These are phyloP conservation scores for Lasioglossum figueresi DNA, from an alignment of 2,888 invertebrate species.

Conservation along the genomic window DNA sequence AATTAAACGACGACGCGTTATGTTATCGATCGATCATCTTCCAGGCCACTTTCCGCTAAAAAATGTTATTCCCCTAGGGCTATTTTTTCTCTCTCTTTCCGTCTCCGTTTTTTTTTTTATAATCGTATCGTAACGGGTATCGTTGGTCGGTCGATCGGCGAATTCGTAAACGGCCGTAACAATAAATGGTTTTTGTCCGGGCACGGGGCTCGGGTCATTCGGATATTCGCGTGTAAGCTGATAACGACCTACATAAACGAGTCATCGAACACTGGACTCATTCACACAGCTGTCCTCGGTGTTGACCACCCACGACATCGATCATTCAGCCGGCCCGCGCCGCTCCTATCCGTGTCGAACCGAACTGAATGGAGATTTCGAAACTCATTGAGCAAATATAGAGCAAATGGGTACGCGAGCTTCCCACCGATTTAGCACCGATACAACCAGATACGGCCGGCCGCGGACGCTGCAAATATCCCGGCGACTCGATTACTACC, in stretches of 20 bases:
- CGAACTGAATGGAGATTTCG: conserved; percentile 64
- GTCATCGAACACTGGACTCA: conserved; percentile 75
- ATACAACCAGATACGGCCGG: conserved; percentile 20
- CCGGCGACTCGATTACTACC: conserved; percentile 8
- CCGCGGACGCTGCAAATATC: conserved; percentile 19
- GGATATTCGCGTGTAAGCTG: conserved; percentile 74
- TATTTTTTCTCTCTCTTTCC: too few species aligned
- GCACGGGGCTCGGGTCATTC: conserved; percentile 68
- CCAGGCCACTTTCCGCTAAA: neutral
- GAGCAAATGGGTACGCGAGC: conserved; percentile 34
- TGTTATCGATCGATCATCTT: neutral
- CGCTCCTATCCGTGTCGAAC: conserved; percentile 58
- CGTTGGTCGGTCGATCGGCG: conserved; percentile 24
- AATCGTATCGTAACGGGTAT: conserved; percentile 31
- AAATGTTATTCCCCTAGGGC: neutral
- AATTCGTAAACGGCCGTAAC: conserved; percentile 57
- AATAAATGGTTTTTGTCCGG: conserved; percentile 71
- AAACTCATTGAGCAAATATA: conserved; percentile 59
- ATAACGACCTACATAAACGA: conserved; percentile 73
- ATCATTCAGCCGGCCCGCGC: conserved; percentile 59
- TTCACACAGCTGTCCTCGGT: conserved; percentile 73
- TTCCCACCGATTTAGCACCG: conserved; percentile 37
- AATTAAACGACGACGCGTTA: conserved; percentile 22
- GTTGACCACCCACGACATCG: conserved; percentile 75
- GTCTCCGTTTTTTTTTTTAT: neutral